Base-by-base conservation (phyloP, 2,797 vertebrate genomes). In the Synaphobranchus kaupii region DNA sequence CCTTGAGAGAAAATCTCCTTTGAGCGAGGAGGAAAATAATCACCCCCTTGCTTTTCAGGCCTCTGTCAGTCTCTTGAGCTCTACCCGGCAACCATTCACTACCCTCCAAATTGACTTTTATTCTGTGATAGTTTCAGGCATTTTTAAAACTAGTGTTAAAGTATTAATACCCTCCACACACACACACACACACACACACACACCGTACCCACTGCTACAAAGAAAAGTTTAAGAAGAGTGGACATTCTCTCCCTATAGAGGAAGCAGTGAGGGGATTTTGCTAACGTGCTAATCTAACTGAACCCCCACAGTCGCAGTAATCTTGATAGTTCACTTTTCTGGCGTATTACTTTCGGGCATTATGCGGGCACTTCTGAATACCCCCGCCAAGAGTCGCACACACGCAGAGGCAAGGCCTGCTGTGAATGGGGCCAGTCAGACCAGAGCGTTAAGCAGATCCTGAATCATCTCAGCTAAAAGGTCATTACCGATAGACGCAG, bases 1-100 rank as follows among this genome's bases (percentile, higher is more conserved):
- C 58, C 78, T 86, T 48, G 39, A 66, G 86, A 52, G 44, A 81
- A 81, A 81, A 50, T 50, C 47, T 81, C 78, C 78, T 81, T 50
- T 81, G 78, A 81, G 78, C 28, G 22, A 81, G 47, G 39, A 81
- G 78, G 78, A 50, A 81, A 81, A 81, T 50, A 81, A 48, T 81
- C 73, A 78, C 73, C 73, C 73, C 39, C 15, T 78, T 47, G 17
- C 34, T 44, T 78, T 78, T 78, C 34, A 47, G 34, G 7, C 73
- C 71, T 17, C 39, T 22, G 44, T 44, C 22, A 9, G 78, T 81
- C 78, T 81, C 78, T n/a, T 39, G 22, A 50, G 78, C 47, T 48
- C 47, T 81, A 12, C 78, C 78, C 78, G n/a, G 44, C 78, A 81
- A 47, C 44, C 47, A 3, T 12, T 48, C 47, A 17, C 44, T 48